Base-by-base conservation (phyloP, 2,797 vertebrate genomes). In the Chanos chanos region DNA sequence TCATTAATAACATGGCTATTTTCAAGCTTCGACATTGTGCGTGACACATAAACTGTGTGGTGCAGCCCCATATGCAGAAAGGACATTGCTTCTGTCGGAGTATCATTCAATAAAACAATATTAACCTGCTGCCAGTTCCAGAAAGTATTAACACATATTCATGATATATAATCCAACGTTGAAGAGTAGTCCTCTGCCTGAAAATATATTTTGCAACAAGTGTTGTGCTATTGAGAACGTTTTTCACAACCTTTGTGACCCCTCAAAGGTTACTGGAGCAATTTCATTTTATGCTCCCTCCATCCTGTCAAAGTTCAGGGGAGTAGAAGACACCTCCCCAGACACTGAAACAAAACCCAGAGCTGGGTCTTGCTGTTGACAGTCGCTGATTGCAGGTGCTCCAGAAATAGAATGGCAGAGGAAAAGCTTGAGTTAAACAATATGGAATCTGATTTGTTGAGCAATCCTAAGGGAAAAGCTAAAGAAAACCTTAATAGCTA, bases 391-490 rank as follows among this genome's bases (percentile, higher is more conserved):
- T 40, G 6, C 16, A 28, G 13, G 39, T 2, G 7, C 2, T 7
- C 25, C 15, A 10, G 1, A 5, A 55, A 12, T 37, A 44, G 9
- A 49, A 50, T 83, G 81, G 56, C 37, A 10, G 50, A 57, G 1
- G 75, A 85, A 51, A 81, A 81, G 60, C 63, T 86, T 70, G 79
- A 82, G 50, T 60, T 85, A 66, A 73, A 79, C 0, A 62, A 64
- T 19, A 5, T 40, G 1, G 74, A 79, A 12, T 64, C 40, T 6
- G 52, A 71, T 25, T 47, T 83, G 3, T 72, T 82, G 79, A 53
- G 75, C 27, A 68, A 64, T 34, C 12, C 24, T 33, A n/a, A 12
- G 2, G 16, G 10, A 4, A n/a, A 78, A 70, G 27, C 7, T 1
- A 10, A 60, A 4, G 59, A 7, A 31, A 30, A 31, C 22, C 73